Conservation (phyloP, 2,888 invertebrate species). For the Dione vanillae region DNA sequence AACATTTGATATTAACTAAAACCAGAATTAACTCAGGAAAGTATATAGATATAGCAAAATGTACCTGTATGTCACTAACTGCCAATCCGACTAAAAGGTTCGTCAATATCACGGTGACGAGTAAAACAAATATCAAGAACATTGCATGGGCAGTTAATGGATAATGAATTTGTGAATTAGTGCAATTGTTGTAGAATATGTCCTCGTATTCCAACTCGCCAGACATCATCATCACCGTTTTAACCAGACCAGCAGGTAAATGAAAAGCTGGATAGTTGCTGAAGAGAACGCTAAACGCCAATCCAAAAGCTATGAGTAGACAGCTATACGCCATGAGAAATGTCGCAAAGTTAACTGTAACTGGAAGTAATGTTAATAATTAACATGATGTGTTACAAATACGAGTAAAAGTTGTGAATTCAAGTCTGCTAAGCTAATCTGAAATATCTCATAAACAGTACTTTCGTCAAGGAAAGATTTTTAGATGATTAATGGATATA, state of each 20-base stretch:
- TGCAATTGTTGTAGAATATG: constrained; percentile 87
- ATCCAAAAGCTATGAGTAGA: constrained; percentile 90
- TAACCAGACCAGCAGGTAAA: constrained; percentile 86
- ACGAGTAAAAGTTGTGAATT: no score
- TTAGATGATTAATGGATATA: no score
- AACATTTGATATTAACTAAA: no score
- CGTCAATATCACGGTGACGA: constrained; percentile 92
- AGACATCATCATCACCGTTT: constrained; percentile 95
- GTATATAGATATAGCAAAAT: constrained; percentile 8
- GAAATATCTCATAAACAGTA: no score
- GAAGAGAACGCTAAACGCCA: constrained; percentile 93
- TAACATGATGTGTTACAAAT: no score
- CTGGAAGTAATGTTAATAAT: constrained; percentile 66
- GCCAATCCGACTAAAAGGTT: constrained; percentile 93
- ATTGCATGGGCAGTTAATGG: constrained; percentile 90
- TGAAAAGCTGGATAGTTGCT: constrained; percentile 90
- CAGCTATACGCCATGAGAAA: constrained; percentile 92
- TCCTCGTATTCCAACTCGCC: constrained; percentile 94
- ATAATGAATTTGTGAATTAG: constrained; percentile 83
- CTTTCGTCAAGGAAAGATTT: no score
- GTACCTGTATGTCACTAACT: constrained; percentile 91
- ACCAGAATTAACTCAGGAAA: background rate
- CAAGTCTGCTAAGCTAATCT: no score
- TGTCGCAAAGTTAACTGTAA: constrained; percentile 92
- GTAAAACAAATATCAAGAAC: constrained; percentile 89